Evolutionary conservation across 1,140 invertebrate species (phyloP).

Genomic region (Drosophila equinoxialis): DNA sequence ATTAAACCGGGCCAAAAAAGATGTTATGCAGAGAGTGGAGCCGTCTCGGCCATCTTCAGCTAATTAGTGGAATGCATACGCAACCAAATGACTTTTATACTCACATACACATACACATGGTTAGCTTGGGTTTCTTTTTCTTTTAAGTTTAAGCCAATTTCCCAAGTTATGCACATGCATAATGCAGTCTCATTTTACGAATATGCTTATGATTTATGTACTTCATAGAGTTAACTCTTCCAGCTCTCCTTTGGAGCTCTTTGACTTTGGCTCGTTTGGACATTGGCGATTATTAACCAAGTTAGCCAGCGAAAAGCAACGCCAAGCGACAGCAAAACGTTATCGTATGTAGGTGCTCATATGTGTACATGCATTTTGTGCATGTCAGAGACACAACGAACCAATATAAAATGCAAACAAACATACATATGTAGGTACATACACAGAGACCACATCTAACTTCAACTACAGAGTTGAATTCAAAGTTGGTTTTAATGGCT

Average conservation of each 20-base stretch:
- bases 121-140: neutral
- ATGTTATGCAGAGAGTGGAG: conserved; percentile 28
- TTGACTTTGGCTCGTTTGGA: conserved; percentile 16
- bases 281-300: conserved; percentile 68
- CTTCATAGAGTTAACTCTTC: conserved; percentile 54
- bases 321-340: conserved; percentile 30
- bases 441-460: conserved; percentile 32
- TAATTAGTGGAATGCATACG: conserved; percentile 73
- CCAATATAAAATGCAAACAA: no score
- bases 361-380: conserved; percentile 76
- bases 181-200: conserved; percentile 55
- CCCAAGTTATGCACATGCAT: conserved; percentile 69
- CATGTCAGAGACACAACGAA: conserved; percentile 70
- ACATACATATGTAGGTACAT: neutral
- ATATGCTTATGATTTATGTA: conserved; percentile 79
- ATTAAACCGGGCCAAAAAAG: conserved; percentile 47
- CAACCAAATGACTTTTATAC: conserved; percentile 31
- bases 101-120: neutral
- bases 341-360: conserved; percentile 77
- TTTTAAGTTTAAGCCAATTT: conserved; percentile 37
- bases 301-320: neutral
- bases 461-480: conserved; percentile 36
- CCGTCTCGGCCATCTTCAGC: conserved; percentile 41
- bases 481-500: conserved; percentile 69
- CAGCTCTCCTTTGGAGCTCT: conserved; percentile 28